phyloP scores from a whole-genome alignment of 2,888 invertebrate species.

The Shargacucullia verbasci region DNA sequence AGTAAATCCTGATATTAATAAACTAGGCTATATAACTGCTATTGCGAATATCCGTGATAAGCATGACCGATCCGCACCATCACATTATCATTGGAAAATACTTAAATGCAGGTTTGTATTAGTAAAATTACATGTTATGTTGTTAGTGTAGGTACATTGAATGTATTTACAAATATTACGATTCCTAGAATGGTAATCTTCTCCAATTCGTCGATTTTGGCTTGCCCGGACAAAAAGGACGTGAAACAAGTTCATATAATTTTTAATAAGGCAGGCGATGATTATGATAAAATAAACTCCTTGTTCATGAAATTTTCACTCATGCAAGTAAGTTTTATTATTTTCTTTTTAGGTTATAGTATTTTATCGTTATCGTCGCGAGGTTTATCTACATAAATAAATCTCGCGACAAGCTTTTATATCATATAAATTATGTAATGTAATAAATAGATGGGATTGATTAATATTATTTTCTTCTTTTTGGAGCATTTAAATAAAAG shows the following conservation, averaged over 20 bases:
- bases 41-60: slow-evolving; percentile 79
- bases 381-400: too few species aligned
- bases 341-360: too few species aligned
- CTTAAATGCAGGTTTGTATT: slow-evolving; percentile 79
- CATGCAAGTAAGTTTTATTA: slow-evolving; percentile 67
- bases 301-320: slow-evolving; percentile 80
- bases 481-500: too few species aligned
- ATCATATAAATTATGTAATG: too few species aligned
- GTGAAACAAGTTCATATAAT: slow-evolving; percentile 78
- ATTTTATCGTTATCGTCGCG: neutral
- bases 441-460: too few species aligned
- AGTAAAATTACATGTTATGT: neutral
- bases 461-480: too few species aligned
- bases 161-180: neutral
- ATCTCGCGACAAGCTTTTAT: too few species aligned
- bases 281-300: slow-evolving; percentile 77
- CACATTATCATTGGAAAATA: slow-evolving; percentile 85
- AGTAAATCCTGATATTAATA: slow-evolving; percentile 75
- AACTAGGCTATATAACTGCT: slow-evolving; percentile 75
- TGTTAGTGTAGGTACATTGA: neutral
- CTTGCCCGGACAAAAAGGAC: slow-evolving; percentile 79
- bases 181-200: slow-evolving; percentile 82
- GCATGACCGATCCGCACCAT: slow-evolving; percentile 84
- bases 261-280: slow-evolving; percentile 76
- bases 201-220: slow-evolving; percentile 79